Percentiles rank a stretch among this genome's conserved stretches.
Evolutionary conservation across 2,113 vertebrate species (phyloP).

Genomic region (Epinephelus moara): DNA sequence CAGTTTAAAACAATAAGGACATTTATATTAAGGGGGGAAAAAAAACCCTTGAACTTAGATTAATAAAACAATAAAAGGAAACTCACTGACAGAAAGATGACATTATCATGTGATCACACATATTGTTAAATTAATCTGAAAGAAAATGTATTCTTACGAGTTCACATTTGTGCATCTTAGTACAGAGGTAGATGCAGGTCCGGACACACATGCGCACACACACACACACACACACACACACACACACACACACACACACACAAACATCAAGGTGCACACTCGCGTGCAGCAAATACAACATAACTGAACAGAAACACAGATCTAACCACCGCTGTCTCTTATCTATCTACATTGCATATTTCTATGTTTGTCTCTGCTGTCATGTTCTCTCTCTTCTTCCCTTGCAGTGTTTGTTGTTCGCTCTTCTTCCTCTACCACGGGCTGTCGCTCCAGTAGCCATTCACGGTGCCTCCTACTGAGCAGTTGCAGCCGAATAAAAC

Average conservation of each 20-base stretch:
- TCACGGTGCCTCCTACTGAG: constrained; percentile 83
- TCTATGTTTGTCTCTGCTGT: constrained; percentile 59
- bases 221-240: constrained; percentile 24
- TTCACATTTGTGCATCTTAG: constrained; percentile 58
- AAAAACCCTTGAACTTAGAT: not conserved
- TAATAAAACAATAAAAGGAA: not conserved
- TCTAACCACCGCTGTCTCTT: constrained; percentile 31
- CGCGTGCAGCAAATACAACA: constrained; percentile 34
- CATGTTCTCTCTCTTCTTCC: constrained; percentile 46
- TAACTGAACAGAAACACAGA: constrained; percentile 53
- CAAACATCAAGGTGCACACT: constrained; percentile 20
- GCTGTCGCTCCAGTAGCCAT: constrained; percentile 88
- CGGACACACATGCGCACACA: constrained; percentile 19
- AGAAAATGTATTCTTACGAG: constrained; percentile 6
- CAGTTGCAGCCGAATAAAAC: constrained; percentile 56
- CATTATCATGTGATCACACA: constrained; percentile 1
- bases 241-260: constrained; percentile 19
- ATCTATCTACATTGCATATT: constrained; percentile 75
- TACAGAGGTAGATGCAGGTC: constrained; percentile 74
- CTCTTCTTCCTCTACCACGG: constrained; percentile 83
- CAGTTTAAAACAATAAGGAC: constrained; percentile 15
- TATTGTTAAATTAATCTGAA: constrained; percentile 3
- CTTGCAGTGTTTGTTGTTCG: constrained; percentile 39
- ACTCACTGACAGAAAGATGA: constrained; percentile 9
- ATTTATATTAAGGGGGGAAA: not conserved